These are phyloP conservation scores for Schmidtea mediterranea DNA, from an alignment of 1,140 invertebrate species.

Conservation along the genomic window DNA sequence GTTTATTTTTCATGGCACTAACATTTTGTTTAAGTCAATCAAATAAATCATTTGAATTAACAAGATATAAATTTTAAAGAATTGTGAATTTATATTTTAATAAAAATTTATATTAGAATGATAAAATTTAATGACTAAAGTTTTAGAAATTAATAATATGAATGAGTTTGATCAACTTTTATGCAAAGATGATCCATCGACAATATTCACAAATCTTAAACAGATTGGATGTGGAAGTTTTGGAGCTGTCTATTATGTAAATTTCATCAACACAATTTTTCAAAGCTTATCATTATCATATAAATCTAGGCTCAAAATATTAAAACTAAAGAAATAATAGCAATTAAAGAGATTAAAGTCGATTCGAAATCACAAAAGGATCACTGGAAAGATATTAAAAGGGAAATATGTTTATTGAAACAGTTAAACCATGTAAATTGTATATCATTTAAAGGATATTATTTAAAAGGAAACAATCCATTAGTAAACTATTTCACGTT, in stretches of 20 bases:
- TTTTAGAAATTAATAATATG: too few species aligned
- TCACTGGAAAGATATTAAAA: constrained; percentile 98
- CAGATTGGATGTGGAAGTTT: constrained; percentile 99
- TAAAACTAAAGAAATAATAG: constrained; percentile 70
- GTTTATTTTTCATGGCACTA: too few species aligned
- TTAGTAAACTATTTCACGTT: constrained; percentile 29
- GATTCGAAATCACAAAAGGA: constrained; percentile 43
- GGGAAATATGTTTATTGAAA: constrained; percentile 83
- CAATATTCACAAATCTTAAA: constrained; percentile 81
- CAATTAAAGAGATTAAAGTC: constrained; percentile 99
- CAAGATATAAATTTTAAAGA: too few species aligned
- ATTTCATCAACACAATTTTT: too few species aligned
- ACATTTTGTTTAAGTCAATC: too few species aligned
- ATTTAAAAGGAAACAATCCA: constrained; percentile 80
- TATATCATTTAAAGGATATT: constrained; percentile 93
- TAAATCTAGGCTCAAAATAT: constrained; percentile 57
- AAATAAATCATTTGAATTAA: too few species aligned
- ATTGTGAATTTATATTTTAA: too few species aligned
- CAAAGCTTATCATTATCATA: too few species aligned
- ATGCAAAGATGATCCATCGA: constrained; percentile 63
- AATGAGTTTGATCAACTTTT: too few species aligned
- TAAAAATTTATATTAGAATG: too few species aligned
- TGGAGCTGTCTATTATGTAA: constrained; percentile 88
- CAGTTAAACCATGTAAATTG: constrained; percentile 82
- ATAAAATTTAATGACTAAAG: too few species aligned